Percentiles rank a stretch among this genome's conserved stretches.
These are phyloP conservation scores for Diplodus sargus DNA, from an alignment of 2,797 vertebrate species.

Conservation along the genomic window DNA sequence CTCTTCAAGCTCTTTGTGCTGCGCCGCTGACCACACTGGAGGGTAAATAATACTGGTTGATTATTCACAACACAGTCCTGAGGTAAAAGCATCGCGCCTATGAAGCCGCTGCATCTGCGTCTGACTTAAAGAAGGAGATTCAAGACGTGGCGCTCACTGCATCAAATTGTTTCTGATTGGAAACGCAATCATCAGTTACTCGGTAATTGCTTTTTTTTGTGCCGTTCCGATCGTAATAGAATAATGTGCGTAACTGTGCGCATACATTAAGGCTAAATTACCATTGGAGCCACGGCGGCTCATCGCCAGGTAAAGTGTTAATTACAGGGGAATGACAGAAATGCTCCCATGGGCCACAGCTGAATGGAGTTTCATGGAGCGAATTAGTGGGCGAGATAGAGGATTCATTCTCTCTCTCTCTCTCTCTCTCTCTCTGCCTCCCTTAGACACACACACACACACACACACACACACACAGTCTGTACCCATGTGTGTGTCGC, in stretches of 20 bases:
- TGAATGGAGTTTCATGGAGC: constrained; percentile 51
- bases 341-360: constrained; percentile 47
- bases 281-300: constrained; percentile 32
- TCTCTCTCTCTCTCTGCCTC: background rate
- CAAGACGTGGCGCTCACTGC: constrained; percentile 7
- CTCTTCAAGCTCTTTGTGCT: too few species aligned
- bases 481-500: constrained; percentile 24
- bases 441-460: background rate
- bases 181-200: constrained; percentile 42
- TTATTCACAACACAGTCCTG: background rate
- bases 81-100: background rate
- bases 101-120: constrained; percentile 23
- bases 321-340: constrained; percentile 65
- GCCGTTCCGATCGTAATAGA: constrained; percentile 40
- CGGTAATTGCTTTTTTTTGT: constrained; percentile 45
- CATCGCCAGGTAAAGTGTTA: constrained; percentile 66
- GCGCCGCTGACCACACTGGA: too few species aligned
- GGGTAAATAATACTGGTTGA: too few species aligned
- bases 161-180: constrained; percentile 46
- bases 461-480: background rate
- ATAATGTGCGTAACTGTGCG: constrained; percentile 29
- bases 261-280: constrained; percentile 56
- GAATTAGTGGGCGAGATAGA: constrained; percentile 41
- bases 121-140: constrained; percentile 4
- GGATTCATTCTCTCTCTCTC: constrained; percentile 44